phyloP scores from a whole-genome alignment of 37 sponge, comb jelly and placozoan species.

The Aplysina aerophoba region DNA sequence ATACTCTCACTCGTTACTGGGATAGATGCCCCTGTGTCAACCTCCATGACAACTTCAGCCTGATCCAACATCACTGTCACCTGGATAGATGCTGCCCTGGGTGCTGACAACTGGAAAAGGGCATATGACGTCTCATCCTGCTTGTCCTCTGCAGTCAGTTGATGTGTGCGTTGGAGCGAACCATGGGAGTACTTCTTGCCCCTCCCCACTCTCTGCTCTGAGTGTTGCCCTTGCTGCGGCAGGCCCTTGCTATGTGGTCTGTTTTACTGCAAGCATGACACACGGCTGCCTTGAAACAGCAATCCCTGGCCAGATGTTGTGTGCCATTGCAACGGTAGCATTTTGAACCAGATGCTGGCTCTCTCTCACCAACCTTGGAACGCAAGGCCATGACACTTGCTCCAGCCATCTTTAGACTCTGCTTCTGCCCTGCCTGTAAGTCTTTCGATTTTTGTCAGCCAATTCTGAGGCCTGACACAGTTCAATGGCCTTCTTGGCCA shows the following conservation, averaged over 20 bases:
- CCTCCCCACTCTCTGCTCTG: neutral
- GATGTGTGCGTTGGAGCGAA: too few species aligned
- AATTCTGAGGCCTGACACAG: too few species aligned
- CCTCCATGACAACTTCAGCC: conserved; percentile 3
- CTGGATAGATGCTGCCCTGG: neutral
- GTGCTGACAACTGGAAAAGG: neutral
- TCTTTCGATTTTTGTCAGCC: too few species aligned
- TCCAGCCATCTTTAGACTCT: neutral
- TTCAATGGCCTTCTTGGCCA: too few species aligned
- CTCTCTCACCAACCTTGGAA: neutral
- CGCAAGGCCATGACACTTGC: neutral
- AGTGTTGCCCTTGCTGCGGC: neutral
- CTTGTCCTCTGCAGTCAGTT: neutral
- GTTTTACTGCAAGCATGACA: neutral
- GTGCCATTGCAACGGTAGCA: conserved; percentile 26
- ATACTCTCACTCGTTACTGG: conserved; percentile 7
- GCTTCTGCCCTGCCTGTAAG: neutral
- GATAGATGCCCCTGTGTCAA: conserved; percentile 28
- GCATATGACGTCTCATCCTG: neutral
- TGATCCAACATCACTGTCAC: neutral
- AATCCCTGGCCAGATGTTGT: neutral
- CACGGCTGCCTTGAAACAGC: neutral
- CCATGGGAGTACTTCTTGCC: too few species aligned
- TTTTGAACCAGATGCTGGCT: neutral
- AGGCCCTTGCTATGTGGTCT: neutral